A percentile compares a stretch with the other conserved stretches of the same genome.
phyloP scores from a whole-genome alignment of 1,140 invertebrate species.

The Lanistes nyassanus region DNA sequence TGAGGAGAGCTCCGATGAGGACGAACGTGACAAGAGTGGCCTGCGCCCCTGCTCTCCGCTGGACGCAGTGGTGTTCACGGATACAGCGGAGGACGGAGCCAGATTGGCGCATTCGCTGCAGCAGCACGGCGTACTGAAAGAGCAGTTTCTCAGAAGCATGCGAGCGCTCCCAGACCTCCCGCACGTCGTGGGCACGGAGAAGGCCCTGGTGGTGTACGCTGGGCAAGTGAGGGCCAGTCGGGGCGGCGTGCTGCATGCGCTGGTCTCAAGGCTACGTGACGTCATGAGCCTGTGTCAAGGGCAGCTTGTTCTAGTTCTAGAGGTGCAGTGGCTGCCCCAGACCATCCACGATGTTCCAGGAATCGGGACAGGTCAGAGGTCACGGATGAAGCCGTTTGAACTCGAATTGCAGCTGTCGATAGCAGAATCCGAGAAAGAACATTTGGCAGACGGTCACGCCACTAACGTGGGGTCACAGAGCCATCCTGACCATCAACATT shows the following conservation, averaged over 20 bases:
- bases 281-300: conserved; percentile 23
- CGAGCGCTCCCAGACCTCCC: not conserved
- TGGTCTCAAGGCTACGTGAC: not conserved
- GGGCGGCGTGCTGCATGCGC: not conserved
- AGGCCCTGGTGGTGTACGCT: not conserved
- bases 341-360: too few relatives aligned
- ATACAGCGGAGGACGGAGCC: not conserved
- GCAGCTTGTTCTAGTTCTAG: conserved; percentile 11
- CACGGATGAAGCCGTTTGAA: too few relatives aligned
- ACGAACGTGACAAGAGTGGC: not conserved
- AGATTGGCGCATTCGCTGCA: not conserved
- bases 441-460: too few relatives aligned
- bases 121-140: not conserved
- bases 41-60: not conserved
- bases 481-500: too few relatives aligned
- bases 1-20: not conserved
- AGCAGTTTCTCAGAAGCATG: not conserved
- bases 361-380: too few relatives aligned
- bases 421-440: too few relatives aligned
- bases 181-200: not conserved
- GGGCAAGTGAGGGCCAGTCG: not conserved
- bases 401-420: too few relatives aligned
- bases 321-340: not conserved
- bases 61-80: conserved; percentile 1
- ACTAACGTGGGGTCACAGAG: too few relatives aligned